These are phyloP conservation scores for Cossypha heuglini DNA, from an alignment of 2,797 vertebrate species.

Conservation along the genomic window DNA sequence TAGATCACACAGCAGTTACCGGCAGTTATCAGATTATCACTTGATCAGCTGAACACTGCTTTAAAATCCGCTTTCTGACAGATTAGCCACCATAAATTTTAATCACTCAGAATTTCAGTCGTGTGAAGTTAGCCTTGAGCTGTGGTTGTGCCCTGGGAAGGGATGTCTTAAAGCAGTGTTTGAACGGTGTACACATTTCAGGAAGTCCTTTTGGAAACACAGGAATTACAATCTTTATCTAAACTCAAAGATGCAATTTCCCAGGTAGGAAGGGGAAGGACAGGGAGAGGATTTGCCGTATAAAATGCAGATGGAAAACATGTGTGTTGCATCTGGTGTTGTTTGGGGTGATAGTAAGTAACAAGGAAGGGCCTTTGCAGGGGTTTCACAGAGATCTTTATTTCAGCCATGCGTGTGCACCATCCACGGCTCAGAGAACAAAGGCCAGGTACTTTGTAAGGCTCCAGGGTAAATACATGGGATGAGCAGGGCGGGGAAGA, in stretches of 20 bases:
- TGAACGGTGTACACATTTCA: rapidly evolving
- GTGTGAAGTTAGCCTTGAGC: not conserved
- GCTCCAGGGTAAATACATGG: no score
- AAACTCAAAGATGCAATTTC: not conserved
- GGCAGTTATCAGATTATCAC: not conserved
- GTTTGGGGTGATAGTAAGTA: no score
- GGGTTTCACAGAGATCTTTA: no score
- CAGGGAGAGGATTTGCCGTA: not conserved
- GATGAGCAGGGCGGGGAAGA: no score
- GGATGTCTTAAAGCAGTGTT: not conserved
- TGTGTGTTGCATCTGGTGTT: no score
- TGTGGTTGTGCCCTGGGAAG: not conserved
- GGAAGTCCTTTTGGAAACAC: not conserved
- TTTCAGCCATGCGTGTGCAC: no score
- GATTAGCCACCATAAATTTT: not conserved
- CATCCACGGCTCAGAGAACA: no score
- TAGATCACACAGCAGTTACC: not conserved
- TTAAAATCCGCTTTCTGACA: not conserved
- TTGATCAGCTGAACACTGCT: not conserved
- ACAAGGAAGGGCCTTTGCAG: no score
- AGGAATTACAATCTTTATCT: not conserved
- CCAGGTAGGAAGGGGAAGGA: not conserved
- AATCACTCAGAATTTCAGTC: not conserved
- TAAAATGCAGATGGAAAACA: not conserved
- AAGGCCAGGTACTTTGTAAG: no score